Evolutionary conservation across 30 jellyfish, hydroid and myxozoan species (phyloP), one percentile per base, ranked within the genome.

Genomic region (Mastigias papua): DNA sequence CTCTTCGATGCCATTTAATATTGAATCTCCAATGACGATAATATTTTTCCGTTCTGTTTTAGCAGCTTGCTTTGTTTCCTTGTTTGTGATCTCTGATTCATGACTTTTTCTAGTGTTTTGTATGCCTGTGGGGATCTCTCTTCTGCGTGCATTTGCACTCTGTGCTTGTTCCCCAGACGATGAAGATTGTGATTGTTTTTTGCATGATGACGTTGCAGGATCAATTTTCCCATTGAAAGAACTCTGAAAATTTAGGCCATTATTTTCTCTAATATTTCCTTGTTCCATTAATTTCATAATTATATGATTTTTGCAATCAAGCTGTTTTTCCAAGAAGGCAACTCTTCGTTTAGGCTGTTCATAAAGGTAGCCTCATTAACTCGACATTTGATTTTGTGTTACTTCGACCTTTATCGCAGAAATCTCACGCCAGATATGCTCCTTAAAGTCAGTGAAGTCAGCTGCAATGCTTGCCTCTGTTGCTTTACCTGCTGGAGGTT

Each of bases 1-100:
- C 33, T 49, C 79, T 31, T 26, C 76, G 35, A 77, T 51, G 27
- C 78, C 78, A 58, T 78, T 78, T 34, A 78, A 30, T 2, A 78
- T 50, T 35, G 67, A 49, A 9, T 49, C 54, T 3, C 54, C 54
- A 37, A 37, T 6, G 11, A 37, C 54, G 11, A 37, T 37, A 37
- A 37, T 37, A 34, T 29, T 46, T 71, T 71, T 71, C 25, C 65
- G 17, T 71, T 7, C 32, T 15, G 9, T 31, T 31, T 64, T 64
- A 64, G 22, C 29, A 25, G 16, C 33, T 34, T 62, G 32, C 74
- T 28, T 62, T 22, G 69, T 22, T 16, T 62, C 34, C 34, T 15
- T 32, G 32, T 62, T 8, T 62, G 33, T 64, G 20, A 34, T 6
- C 23, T 2, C 35, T 64, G 16, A 15, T 6, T 64, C 76, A 25